These are phyloP conservation scores for Blomia tropicalis DNA, from an alignment of 2,888 invertebrate genomes.

Conservation along the genomic window DNA sequence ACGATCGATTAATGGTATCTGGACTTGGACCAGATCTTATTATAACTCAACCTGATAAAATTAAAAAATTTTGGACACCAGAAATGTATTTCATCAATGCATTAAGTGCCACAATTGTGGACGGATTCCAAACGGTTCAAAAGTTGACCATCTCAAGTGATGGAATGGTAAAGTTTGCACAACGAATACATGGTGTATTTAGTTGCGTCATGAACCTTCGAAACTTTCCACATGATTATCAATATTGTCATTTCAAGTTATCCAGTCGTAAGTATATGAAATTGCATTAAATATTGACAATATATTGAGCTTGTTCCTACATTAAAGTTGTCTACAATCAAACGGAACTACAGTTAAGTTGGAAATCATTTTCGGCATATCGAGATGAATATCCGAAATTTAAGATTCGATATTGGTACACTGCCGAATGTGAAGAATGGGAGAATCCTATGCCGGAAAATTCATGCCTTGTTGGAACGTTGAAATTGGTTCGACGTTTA, in stretches of 20 bases:
- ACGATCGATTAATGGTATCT: slow-evolving; percentile 10
- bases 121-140: slow-evolving; percentile 8
- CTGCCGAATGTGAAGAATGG: slow-evolving; percentile 5
- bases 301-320: neutral
- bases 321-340: neutral
- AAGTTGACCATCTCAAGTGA: neutral
- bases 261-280: slow-evolving; percentile 23
- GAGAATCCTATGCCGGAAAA: slow-evolving; percentile 12
- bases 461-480: neutral
- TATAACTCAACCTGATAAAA: neutral
- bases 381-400: slow-evolving; percentile 20
- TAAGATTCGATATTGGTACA: neutral
- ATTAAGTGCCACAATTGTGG: slow-evolving; percentile 7
- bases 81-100: slow-evolving; percentile 23
- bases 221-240: slow-evolving; percentile 25
- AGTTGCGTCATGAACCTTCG: slow-evolving; percentile 23
- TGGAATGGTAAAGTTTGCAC: slow-evolving; percentile 1
- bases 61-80: slow-evolving; percentile 23
- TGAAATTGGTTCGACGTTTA: slow-evolving; percentile 22
- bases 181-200: slow-evolving; percentile 8
- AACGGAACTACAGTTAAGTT: neutral
- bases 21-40: neutral
- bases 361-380: slow-evolving; percentile 6
- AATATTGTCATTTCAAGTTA: slow-evolving; percentile 20
- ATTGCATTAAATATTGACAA: neutral